These are phyloP conservation scores for Antedon mediterranea DNA, from an alignment of 53 echinoderm and acorn worm species.

Conservation along the genomic window DNA sequence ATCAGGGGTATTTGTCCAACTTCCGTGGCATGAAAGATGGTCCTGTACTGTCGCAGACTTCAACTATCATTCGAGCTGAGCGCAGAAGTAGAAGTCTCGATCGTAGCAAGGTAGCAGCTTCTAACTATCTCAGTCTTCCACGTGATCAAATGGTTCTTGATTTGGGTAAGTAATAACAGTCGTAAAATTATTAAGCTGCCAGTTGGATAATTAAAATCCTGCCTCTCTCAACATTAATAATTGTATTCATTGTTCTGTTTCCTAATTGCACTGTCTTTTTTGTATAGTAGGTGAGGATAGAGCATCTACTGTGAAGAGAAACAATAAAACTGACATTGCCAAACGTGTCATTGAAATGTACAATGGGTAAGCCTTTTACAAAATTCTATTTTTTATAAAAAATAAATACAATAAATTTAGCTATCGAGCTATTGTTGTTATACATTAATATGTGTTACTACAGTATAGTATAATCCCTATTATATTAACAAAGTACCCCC, in stretches of 20 bases:
- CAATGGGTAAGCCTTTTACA: neutral
- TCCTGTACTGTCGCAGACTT: slow-evolving; percentile 26
- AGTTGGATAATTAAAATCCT: too few species aligned
- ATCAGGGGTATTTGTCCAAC: slow-evolving; percentile 64
- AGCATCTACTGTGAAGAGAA: neutral
- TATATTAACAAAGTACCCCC: too few species aligned
- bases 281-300: neutral
- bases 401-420: too few species aligned
- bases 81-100: slow-evolving; percentile 71
- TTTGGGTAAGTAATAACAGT: neutral
- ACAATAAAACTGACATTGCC: neutral
- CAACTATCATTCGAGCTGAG: slow-evolving; percentile 29
- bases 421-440: too few species aligned
- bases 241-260: too few species aligned
- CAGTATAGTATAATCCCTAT: too few species aligned
- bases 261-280: neutral
- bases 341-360: neutral
- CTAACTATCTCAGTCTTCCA: slow-evolving; percentile 51
- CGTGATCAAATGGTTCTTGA: slow-evolving; percentile 16
- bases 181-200: too few species aligned
- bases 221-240: too few species aligned
- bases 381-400: too few species aligned
- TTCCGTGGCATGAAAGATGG: slow-evolving; percentile 56
- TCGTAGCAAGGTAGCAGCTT: slow-evolving; percentile 54
- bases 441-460: too few species aligned